Conservation (phyloP, 2,888 invertebrate genomes). For the Drosophila recens region DNA sequence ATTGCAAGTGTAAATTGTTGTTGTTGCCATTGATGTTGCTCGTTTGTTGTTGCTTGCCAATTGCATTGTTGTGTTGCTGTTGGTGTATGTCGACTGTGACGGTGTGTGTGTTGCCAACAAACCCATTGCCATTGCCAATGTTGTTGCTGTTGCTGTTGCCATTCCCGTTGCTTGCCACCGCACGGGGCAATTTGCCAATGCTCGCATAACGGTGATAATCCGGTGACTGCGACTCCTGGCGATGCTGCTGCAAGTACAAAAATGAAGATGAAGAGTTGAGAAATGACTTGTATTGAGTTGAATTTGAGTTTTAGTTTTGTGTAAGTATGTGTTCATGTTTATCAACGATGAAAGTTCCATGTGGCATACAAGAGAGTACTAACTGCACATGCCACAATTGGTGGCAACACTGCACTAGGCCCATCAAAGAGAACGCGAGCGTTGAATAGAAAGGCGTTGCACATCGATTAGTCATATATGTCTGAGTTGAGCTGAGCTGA, state of each 20-base stretch:
- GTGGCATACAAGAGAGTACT: slow-evolving; percentile 23
- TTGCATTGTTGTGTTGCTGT: slow-evolving; percentile 48
- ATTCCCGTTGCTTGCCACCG: slow-evolving; percentile 47
- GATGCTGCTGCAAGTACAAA: slow-evolving; percentile 79
- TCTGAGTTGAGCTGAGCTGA: not conserved
- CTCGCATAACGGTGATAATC: slow-evolving; percentile 84
- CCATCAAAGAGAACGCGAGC: slow-evolving; percentile 41
- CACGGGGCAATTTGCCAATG: slow-evolving; percentile 83
- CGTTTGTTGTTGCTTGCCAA: slow-evolving; percentile 58
- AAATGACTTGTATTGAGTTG: slow-evolving; percentile 24
- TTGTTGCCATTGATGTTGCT: slow-evolving; percentile 34
- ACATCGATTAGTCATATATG: slow-evolving; percentile 77
- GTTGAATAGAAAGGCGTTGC: slow-evolving; percentile 68
- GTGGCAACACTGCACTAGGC: slow-evolving; percentile 23
- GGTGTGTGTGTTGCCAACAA: slow-evolving; percentile 62
- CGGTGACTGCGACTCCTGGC: slow-evolving; percentile 85
- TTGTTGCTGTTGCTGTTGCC: slow-evolving; percentile 45
- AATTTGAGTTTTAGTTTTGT: slow-evolving; percentile 1
- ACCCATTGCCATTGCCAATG: slow-evolving; percentile 46
- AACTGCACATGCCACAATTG: slow-evolving; percentile 42
- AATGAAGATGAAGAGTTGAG: slow-evolving; percentile 18
- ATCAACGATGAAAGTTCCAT: slow-evolving; percentile 82
- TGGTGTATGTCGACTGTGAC: slow-evolving; percentile 73
- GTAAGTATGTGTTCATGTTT: slow-evolving; percentile 45
- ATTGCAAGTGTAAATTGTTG: slow-evolving; percentile 64